These are phyloP conservation scores for Lathronympha strigana DNA, from an alignment of 2,888 invertebrate species.

Conservation along the genomic window DNA sequence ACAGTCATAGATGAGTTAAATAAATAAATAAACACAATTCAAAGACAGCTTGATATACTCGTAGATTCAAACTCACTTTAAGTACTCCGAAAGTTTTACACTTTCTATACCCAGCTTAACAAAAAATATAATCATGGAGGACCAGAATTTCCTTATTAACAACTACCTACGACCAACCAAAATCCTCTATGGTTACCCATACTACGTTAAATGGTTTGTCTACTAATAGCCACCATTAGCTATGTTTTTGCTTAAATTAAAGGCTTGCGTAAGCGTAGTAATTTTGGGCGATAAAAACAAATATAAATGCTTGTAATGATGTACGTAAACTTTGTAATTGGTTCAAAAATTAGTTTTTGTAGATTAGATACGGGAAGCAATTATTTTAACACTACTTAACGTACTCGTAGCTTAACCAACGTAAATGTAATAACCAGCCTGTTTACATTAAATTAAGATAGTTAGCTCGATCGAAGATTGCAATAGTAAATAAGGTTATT, in stretches of 20 bases:
- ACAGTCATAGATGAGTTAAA: no score
- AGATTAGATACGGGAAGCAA: background rate
- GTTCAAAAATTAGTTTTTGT: background rate
- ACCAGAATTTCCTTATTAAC: constrained; percentile 17
- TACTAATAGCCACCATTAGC: constrained; percentile 13
- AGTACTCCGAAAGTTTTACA: background rate
- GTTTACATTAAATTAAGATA: no score
- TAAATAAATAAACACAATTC: no score
- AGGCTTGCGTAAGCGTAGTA: constrained; percentile 6
- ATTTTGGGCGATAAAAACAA: constrained; percentile 18
- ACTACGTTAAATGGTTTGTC: constrained; percentile 27
- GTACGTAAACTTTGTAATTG: constrained; percentile 11
- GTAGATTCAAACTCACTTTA: no score
- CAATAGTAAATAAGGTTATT: no score
- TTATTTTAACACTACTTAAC: background rate
- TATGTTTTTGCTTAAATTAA: constrained; percentile 26
- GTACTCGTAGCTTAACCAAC: background rate
- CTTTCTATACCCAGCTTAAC: constrained; percentile 21
- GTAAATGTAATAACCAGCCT: no score
- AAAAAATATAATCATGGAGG: constrained; percentile 5
- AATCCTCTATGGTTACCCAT: constrained; percentile 28
- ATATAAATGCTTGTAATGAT: constrained; percentile 3
- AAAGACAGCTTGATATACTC: no score
- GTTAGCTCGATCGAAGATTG: no score
- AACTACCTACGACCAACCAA: constrained; percentile 10